Conservation (phyloP, 2,113 vertebrate species). For the Cyanoliseus patagonus region DNA sequence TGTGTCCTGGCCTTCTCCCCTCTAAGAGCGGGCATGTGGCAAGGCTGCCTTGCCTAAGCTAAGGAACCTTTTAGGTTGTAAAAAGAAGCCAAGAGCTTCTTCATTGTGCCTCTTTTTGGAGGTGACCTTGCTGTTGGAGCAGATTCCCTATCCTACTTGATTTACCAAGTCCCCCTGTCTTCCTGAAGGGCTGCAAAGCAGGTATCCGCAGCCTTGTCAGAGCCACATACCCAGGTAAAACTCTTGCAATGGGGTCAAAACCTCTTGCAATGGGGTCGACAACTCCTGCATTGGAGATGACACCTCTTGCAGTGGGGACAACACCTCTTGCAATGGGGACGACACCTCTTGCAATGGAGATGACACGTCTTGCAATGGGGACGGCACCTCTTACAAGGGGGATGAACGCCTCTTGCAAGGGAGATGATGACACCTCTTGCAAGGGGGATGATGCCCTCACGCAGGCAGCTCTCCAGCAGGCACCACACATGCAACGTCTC, state of each 20-base stretch:
- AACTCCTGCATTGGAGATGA: no score
- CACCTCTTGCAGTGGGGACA: no score
- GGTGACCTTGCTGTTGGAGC: neutral
- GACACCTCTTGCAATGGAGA: neutral
- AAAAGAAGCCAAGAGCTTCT: neutral
- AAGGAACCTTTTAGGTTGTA: neutral
- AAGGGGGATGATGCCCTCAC: neutral
- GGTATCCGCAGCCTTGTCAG: neutral
- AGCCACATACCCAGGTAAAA: neutral
- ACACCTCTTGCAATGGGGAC: no score
- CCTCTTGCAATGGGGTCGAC: neutral
- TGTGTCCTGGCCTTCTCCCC: neutral
- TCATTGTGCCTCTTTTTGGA: neutral
- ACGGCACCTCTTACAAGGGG: neutral
- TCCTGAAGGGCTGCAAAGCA: conserved; percentile 22
- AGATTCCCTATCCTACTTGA: neutral
- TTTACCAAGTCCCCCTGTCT: neutral
- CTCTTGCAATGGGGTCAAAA: neutral
- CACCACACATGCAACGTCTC: neutral
- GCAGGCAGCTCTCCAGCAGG: neutral
- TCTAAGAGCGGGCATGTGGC: rapidly evolving
- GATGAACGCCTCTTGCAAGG: no score
- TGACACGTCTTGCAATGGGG: neutral
- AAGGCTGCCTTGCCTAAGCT: neutral
- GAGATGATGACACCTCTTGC: no score